Evolutionary conservation across 92 coral and sea anemone species (phyloP).

Genomic region (Metridium senile): DNA sequence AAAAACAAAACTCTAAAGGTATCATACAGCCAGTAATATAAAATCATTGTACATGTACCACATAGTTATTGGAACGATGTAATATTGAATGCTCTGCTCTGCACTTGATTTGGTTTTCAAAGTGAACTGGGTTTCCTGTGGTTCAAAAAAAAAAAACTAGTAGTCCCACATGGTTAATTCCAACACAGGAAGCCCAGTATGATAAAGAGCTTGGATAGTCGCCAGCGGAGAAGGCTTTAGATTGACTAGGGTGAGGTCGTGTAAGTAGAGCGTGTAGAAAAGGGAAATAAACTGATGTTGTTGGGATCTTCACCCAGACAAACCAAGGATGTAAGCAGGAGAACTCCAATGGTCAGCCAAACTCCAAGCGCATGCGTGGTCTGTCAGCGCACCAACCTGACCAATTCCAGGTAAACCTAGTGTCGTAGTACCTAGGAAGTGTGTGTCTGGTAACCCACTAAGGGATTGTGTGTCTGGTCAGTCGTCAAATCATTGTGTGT

Average conservation of each 20-base stretch:
- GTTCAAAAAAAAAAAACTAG: neutral
- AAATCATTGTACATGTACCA: neutral
- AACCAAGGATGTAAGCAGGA: conserved; percentile 90
- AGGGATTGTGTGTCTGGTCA: neutral
- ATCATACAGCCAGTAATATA: neutral
- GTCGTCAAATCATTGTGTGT: neutral
- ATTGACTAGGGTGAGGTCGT: neutral
- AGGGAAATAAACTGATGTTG: neutral
- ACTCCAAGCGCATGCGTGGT: conserved; percentile 88
- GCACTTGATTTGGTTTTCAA: neutral
- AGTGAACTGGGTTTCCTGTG: neutral
- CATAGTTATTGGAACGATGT: neutral
- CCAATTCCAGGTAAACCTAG: conserved; percentile 83
- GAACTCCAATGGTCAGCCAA: conserved; percentile 91
- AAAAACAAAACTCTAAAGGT: neutral
- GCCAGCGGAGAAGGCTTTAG: no score
- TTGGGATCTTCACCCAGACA: conserved; percentile 67
- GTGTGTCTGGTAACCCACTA: conserved; percentile 49
- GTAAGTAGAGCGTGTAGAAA: neutral
- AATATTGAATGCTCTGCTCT: no score
- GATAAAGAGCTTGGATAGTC: neutral
- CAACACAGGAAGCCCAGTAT: neutral
- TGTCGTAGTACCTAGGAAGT: conserved; percentile 45
- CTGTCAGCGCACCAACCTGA: conserved; percentile 90
- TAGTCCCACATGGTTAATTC: neutral